Evolutionary conservation across 2,113 vertebrate species (phyloP).

Genomic region (Coreoperca whiteheadi): DNA sequence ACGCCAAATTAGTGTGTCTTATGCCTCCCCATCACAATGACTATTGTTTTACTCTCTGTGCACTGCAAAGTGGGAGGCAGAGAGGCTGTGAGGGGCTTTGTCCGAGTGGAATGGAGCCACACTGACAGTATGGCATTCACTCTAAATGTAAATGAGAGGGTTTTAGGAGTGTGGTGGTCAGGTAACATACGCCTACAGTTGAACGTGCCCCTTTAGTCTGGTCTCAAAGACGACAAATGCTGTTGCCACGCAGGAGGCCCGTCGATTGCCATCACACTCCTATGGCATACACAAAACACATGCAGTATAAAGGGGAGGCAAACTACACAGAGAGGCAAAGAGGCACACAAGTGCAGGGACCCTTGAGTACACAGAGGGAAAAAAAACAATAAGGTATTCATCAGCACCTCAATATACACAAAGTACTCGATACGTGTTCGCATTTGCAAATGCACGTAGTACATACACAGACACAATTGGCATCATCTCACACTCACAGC

Average conservation of each 20-base stretch:
- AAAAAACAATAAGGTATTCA: conserved; percentile 40
- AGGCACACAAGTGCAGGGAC: background rate
- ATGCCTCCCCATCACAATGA: conserved; percentile 66
- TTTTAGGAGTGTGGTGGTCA: conserved; percentile 78
- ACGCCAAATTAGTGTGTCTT: conserved; percentile 73
- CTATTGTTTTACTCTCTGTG: conserved; percentile 73
- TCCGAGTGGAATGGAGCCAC: conserved; percentile 71
- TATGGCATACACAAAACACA: conserved; percentile 37
- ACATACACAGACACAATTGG: background rate
- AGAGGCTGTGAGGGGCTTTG: conserved; percentile 71
- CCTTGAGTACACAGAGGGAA: conserved; percentile 24
- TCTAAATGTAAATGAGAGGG: conserved; percentile 88
- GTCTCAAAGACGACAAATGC: conserved; percentile 71
- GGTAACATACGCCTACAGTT: conserved; percentile 72
- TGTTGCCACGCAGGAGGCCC: conserved; percentile 41
- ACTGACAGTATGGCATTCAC: conserved; percentile 80
- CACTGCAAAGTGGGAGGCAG: conserved; percentile 63
- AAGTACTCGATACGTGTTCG: conserved; percentile 15
- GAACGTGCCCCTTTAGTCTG: conserved; percentile 64
- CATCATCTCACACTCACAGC: conserved; percentile 1
- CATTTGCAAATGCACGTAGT: conserved; percentile 11
- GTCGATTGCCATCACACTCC: conserved; percentile 38
- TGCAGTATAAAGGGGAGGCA: background rate
- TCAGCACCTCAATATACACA: conserved; percentile 12
- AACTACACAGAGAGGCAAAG: conserved; percentile 15